Evolutionary conservation across 2,888 invertebrate genomes (phyloP).

Genomic region (Biston stratarius): DNA sequence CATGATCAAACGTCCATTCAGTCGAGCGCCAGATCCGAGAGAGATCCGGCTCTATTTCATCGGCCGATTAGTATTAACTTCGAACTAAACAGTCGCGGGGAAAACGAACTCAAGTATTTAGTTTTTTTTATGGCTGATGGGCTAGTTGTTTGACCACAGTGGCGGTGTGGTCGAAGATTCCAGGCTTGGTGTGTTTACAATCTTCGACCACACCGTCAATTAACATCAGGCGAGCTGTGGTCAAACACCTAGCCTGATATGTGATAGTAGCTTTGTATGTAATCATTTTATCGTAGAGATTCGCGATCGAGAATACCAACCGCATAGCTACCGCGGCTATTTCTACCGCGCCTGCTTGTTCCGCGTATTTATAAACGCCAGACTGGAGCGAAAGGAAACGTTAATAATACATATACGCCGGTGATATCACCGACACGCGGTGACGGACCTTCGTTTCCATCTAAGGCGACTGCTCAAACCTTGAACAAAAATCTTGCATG

Average conservation of each 20-base stretch:
- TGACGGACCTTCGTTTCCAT: background rate
- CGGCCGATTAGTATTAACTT: background rate
- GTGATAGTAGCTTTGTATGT: background rate
- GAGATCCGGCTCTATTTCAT: constrained; percentile 3
- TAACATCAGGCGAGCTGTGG: too few relatives aligned
- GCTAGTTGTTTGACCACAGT: too few relatives aligned
- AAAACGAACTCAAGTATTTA: too few relatives aligned
- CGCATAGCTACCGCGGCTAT: constrained; percentile 1
- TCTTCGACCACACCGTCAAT: too few relatives aligned
- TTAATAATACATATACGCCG: background rate
- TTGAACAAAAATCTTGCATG: background rate
- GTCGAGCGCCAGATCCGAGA: background rate
- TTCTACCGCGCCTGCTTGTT: background rate
- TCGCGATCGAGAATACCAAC: constrained; percentile 6
- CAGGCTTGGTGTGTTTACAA: too few relatives aligned
- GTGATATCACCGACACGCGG: background rate
- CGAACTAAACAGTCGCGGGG: too few relatives aligned
- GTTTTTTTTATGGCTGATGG: too few relatives aligned
- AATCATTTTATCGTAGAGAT: background rate
- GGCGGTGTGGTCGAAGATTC: too few relatives aligned
- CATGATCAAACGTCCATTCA: background rate
- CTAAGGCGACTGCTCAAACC: background rate
- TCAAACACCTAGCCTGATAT: too few relatives aligned
- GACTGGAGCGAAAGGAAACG: background rate
- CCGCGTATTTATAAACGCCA: constrained; percentile 1